phyloP scores from a whole-genome alignment of 2,888 invertebrate genomes.

The Villa cingulata region DNA sequence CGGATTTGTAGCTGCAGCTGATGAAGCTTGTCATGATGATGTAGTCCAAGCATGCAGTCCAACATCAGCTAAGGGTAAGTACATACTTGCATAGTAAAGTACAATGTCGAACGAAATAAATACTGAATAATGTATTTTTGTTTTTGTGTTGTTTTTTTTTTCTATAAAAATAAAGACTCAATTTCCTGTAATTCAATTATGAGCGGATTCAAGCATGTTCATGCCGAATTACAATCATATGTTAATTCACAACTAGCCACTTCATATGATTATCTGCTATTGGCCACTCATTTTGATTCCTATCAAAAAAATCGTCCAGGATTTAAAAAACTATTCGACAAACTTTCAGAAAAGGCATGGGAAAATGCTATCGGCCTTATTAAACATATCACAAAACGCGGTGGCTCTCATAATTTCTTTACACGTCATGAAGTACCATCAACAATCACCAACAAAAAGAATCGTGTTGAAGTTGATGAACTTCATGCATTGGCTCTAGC shows the following conservation, averaged over 20 bases:
- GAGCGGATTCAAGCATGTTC: conserved; percentile 22
- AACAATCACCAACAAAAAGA: conserved; percentile 14
- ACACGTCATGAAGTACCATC: conserved; percentile 21
- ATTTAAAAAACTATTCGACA: conserved; percentile 59
- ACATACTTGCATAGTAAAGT: too few species aligned
- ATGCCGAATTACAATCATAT: conserved; percentile 25
- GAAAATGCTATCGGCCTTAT: conserved; percentile 59
- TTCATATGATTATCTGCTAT: conserved; percentile 62
- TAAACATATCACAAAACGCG: conserved; percentile 62
- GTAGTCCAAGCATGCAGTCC: conserved; percentile 44
- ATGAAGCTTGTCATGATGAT: conserved; percentile 49
- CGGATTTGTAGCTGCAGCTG: conserved; percentile 35
- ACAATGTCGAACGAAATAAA: too few species aligned
- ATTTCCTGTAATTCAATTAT: conserved; percentile 11
- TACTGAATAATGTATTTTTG: too few species aligned
- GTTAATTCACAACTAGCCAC: conserved; percentile 50
- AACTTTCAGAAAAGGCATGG: conserved; percentile 62
- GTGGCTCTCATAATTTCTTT: conserved; percentile 46
- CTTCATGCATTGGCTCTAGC: conserved; percentile 58
- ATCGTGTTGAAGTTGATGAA: conserved; percentile 40
- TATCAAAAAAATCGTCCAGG: conserved; percentile 63
- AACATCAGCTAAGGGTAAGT: too few species aligned
- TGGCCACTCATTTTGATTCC: conserved; percentile 63
- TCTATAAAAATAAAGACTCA: neutral
- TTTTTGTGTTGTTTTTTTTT: too few species aligned